Evolutionary conservation across 2,113 vertebrate genomes (phyloP), one percentile per base, ranked within the genome.

Genomic region (Menidia beryllina): DNA sequence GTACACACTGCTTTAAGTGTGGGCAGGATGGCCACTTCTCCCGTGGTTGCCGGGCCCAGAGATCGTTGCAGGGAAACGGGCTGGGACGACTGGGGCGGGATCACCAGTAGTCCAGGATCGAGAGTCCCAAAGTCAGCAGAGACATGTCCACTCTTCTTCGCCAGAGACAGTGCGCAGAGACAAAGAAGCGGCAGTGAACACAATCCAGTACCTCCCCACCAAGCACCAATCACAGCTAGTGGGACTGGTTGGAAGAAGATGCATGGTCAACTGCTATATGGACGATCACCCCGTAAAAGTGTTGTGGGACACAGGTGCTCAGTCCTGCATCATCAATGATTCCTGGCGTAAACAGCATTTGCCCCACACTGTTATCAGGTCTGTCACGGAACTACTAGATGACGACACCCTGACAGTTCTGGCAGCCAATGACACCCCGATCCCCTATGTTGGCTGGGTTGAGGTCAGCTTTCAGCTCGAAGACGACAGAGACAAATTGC

Each of bases 381-480:
- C 48, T 7, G 17, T 64, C 12, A 51, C 48, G 25, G 61, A 64
- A 39, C 21, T 64, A 34, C 38, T 64, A 52, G 30, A 51, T 0
- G 15, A 38, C 52, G 21, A 60, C 17, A 64, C 47, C 0, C 61
- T 51, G 0, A 64, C 48, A 39, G 61, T 64, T 15, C 39, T 51
- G 19, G 48, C 48, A 20, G 48, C 61, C 0, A 64, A 64, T 39
- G 48, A 64, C 30, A 64, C 21, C 0, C 30, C 48, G 20, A 64
- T 64, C 30, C 57, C 57, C 15, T 60, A 60, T 17, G 45, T 14
- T 47, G 57, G 57, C 41, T 60, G 57, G 57, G 47, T 51, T 25
- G 61, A 64, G 39, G 61, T 52, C 30, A 64, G 30, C 14, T 64
- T 64, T 34, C 17, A 14, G 8, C 15, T 64, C 25, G 14, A 50